These are phyloP conservation scores for Microdon myrmicae DNA, from an alignment of 2,888 invertebrate species.

Conservation along the genomic window DNA sequence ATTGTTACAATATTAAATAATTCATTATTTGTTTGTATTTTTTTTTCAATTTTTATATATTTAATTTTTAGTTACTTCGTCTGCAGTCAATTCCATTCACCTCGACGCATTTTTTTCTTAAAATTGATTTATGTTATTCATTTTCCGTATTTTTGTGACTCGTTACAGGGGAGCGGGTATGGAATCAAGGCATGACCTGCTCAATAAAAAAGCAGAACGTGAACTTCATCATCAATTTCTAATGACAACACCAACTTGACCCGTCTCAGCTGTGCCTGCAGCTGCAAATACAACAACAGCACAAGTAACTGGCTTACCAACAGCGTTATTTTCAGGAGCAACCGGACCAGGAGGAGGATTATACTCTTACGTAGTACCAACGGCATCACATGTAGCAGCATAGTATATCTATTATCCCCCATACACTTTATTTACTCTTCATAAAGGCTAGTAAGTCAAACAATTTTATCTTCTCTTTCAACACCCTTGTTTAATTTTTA, in stretches of 20 bases:
- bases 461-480: slow-evolving; percentile 12
- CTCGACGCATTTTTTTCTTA: not conserved
- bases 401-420: slow-evolving; percentile 54
- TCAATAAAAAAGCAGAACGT: slow-evolving; percentile 66
- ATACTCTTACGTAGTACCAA: slow-evolving; percentile 65
- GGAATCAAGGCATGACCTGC: slow-evolving; percentile 68
- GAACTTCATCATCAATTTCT: slow-evolving; percentile 67
- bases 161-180: slow-evolving; percentile 67
- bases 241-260: slow-evolving; percentile 68
- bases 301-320: slow-evolving; percentile 53
- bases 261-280: slow-evolving; percentile 59
- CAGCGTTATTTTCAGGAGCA: slow-evolving; percentile 56
- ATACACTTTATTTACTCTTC: too few species aligned
- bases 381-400: slow-evolving; percentile 64
- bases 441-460: slow-evolving; percentile 10
- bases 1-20: too few species aligned
- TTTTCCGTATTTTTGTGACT: slow-evolving; percentile 22
- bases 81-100: too few species aligned
- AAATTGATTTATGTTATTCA: slow-evolving; percentile 6
- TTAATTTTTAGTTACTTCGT: too few species aligned
- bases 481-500: not conserved
- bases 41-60: too few species aligned
- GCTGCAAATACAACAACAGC: slow-evolving; percentile 46
- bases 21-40: too few species aligned
- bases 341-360: slow-evolving; percentile 58